Conservation (phyloP, 2,113 vertebrate genomes). For the Psittacus erithacus region DNA sequence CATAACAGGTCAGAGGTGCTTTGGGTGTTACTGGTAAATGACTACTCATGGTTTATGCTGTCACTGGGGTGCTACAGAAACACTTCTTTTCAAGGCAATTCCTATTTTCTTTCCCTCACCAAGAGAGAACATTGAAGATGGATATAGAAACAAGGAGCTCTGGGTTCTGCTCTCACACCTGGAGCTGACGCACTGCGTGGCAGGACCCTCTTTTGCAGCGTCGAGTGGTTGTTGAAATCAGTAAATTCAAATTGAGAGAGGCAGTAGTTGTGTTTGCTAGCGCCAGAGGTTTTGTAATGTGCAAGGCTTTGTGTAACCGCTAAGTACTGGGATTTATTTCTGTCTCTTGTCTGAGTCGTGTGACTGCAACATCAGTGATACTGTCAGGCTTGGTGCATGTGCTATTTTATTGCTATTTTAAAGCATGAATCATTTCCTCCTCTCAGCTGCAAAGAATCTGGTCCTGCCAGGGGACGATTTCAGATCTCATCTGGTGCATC, state of each 20-base stretch:
- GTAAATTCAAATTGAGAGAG: rapidly evolving
- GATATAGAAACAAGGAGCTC: background rate
- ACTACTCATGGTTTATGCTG: background rate
- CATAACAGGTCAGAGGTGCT: rapidly evolving
- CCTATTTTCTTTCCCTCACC: background rate
- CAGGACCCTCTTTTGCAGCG: background rate
- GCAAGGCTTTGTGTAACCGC: background rate
- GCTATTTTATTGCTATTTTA: background rate
- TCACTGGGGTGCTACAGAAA: background rate
- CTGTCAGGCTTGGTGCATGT: background rate
- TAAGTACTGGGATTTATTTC: background rate
- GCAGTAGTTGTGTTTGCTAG: background rate
- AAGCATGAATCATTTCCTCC: background rate
- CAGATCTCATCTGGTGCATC: slow-evolving; percentile 29
- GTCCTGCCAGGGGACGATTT: background rate
- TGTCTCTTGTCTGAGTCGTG: background rate
- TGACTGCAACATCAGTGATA: background rate
- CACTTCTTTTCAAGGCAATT: background rate
- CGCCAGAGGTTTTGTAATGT: background rate
- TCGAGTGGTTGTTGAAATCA: background rate
- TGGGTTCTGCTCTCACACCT: background rate
- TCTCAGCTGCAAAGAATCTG: slow-evolving; percentile 62
- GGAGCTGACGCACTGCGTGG: background rate
- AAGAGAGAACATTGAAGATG: background rate
- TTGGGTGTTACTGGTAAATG: background rate